Evolutionary conservation across 2,113 vertebrate genomes (phyloP).

Genomic region (Caloenas nicobarica): DNA sequence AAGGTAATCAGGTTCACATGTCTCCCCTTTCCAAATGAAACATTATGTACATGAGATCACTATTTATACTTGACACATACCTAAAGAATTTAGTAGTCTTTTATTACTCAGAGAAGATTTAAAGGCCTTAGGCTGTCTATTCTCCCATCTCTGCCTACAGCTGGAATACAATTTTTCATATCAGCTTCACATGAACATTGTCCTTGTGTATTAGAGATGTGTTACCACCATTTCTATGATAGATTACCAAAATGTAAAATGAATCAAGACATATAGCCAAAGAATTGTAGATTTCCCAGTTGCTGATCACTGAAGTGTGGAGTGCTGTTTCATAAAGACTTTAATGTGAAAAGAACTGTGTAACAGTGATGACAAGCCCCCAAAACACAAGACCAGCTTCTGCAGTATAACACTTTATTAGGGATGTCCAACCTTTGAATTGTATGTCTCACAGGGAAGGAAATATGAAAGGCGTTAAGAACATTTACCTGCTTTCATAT

Average conservation of each 20-base stretch:
- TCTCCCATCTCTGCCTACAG: background rate
- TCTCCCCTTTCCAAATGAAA: conserved; percentile 29
- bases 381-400: background rate
- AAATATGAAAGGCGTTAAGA: background rate
- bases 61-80: background rate
- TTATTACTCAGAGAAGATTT: background rate
- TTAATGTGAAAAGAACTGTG: background rate
- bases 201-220: background rate
- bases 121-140: conserved; percentile 26
- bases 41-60: background rate
- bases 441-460: background rate
- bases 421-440: background rate
- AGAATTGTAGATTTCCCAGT: background rate
- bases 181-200: background rate
- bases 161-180: background rate
- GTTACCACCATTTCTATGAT: background rate
- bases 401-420: background rate
- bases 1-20: conserved; percentile 59
- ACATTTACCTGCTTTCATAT: background rate
- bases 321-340: background rate
- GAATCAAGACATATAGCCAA: background rate
- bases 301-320: background rate
- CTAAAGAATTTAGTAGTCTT: background rate
- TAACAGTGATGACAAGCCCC: background rate
- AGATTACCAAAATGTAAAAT: background rate